Evolutionary conservation across 1,140 invertebrate species (phyloP), one percentile per base, ranked within the genome.

Genomic region (Aphelenchoides avenae): DNA sequence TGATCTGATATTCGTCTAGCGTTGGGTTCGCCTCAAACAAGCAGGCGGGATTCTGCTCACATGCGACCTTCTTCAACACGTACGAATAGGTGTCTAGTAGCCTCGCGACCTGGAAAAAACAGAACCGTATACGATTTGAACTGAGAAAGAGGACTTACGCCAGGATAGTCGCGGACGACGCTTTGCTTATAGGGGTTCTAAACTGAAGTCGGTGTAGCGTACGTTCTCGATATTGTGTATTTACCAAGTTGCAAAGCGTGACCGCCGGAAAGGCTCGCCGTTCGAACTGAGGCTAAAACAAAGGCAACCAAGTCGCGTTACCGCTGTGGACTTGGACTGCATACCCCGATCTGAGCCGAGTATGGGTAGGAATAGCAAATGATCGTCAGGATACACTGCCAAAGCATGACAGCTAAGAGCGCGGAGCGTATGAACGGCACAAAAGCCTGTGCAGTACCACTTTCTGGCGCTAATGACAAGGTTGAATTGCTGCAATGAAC

Each of bases 271-370:
- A 64, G 13, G 49, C 15, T 39, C 62, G 1, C 15, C 62, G 63
- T 30, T 66, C 53, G 37, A 64, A 64, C 62, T 67, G 49, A 6
- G 67, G 42, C 55, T 65, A 26, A 61, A 61, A 60, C n/a, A 42
- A 9, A 44, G n/a, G n/a, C n/a, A n/a, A n/a, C 5, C 9, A 41
- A 6, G 49, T 5, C 13, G 37, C 29, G 5, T 7, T 29, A n/a
- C 5, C n/a, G 31, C 42, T 15, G 11, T 55, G n/a, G 54, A 57
- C 15, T 4, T n/a, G n/a, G n/a, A 11, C 13, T 18, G 5, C 20
- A 29, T 49, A 64, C 57, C 41, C 66, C 62, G 36, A 67, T 64
- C 30, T 52, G 20, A 1, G 67, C 57, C 24, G 63, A 26, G 0
- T 66, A 54, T 11, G 57, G 43, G 34, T 66, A 67, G 13, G 27